These are phyloP conservation scores for Scaeva pyrastri DNA, from an alignment of 2,888 invertebrate genomes.

Conservation along the genomic window DNA sequence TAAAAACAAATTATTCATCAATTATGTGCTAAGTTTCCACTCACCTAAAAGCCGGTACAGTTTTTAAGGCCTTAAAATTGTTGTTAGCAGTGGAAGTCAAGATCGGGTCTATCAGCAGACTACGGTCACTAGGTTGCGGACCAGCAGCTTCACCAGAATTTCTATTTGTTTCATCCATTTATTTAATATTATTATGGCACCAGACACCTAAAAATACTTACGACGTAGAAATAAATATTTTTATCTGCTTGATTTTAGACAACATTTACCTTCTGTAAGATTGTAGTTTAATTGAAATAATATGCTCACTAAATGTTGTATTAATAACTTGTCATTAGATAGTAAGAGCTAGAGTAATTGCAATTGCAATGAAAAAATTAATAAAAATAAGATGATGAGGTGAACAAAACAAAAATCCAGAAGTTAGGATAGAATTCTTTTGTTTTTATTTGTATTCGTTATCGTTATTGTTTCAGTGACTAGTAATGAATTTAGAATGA, in stretches of 20 bases:
- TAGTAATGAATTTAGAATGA: neutral
- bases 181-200: slow-evolving; percentile 61
- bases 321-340: neutral
- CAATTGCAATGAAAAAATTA: neutral
- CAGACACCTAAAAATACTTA: slow-evolving; percentile 77
- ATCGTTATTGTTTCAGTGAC: neutral
- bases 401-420: neutral
- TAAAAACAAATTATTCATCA: neutral
- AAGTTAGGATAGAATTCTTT: slow-evolving; percentile 27
- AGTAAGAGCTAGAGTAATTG: neutral
- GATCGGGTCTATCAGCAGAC: slow-evolving; percentile 81
- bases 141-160: slow-evolving; percentile 64
- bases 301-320: neutral
- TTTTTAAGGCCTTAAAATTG: slow-evolving; percentile 80
- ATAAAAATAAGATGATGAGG: neutral
- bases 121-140: slow-evolving; percentile 78
- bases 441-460: slow-evolving; percentile 50
- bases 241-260: neutral
- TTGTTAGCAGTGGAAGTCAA: slow-evolving; percentile 80
- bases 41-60: slow-evolving; percentile 82
- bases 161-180: slow-evolving; percentile 77
- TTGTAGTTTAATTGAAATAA: too few relatives aligned
- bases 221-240: slow-evolving; percentile 13
- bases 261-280: too few relatives aligned
- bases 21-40: slow-evolving; percentile 4